phyloP scores from a whole-genome alignment of 2,888 invertebrate genomes.

The Scaptomyza flava region DNA sequence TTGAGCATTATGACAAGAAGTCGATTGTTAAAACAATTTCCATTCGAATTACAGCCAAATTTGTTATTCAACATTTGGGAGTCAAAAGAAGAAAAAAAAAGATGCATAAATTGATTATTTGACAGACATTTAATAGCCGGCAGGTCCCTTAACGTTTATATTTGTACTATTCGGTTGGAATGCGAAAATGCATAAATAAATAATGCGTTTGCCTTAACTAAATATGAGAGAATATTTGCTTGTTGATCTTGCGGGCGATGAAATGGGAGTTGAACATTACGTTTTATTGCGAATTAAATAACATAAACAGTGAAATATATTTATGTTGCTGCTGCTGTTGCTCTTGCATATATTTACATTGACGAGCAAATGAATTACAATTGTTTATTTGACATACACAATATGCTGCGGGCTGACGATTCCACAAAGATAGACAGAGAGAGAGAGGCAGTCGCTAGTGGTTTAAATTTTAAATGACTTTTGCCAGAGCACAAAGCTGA shows the following conservation, averaged over 20 bases:
- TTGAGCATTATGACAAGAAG: neutral
- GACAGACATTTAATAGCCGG: constrained; percentile 36
- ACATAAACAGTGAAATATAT: constrained; percentile 43
- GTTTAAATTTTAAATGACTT: constrained; percentile 70
- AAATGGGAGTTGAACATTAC: constrained; percentile 23
- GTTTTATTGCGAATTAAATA: constrained; percentile 50
- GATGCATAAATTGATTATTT: constrained; percentile 29
- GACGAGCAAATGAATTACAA: constrained; percentile 62
- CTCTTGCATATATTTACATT: constrained; percentile 42
- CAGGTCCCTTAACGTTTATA: constrained; percentile 20
- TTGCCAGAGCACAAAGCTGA: constrained; percentile 47
- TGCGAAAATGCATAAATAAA: constrained; percentile 32
- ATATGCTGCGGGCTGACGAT: constrained; percentile 1
- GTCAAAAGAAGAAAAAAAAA: constrained; percentile 2
- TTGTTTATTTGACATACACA: constrained; percentile 49
- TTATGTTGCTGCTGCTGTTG: constrained; percentile 36
- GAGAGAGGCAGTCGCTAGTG: constrained; percentile 25
- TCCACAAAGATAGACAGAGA: constrained; percentile 2
- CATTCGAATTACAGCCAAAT: neutral
- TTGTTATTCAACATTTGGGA: constrained; percentile 1
- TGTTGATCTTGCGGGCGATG: constrained; percentile 14
- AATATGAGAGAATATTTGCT: constrained; percentile 30
- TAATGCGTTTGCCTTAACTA: constrained; percentile 30
- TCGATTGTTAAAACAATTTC: constrained; percentile 10
- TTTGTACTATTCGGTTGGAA: constrained; percentile 18